These are phyloP conservation scores for Rhipidura dahli DNA, from an alignment of 2,113 vertebrate species.

Conservation along the genomic window DNA sequence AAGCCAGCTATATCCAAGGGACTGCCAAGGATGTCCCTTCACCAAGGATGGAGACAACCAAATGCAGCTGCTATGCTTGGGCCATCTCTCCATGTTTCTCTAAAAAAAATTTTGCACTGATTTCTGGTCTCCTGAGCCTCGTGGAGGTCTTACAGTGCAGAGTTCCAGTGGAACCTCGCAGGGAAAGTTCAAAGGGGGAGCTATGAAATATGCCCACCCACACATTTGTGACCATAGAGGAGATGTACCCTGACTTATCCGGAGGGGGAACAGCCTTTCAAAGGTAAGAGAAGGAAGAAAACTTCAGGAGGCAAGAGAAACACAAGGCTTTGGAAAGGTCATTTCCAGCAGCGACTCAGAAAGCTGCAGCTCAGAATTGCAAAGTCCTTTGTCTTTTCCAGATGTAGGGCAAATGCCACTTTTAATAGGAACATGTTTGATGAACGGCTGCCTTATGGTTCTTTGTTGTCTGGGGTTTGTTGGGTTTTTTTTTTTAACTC, in stretches of 20 bases:
- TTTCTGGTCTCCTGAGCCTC: not conserved
- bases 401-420: not conserved
- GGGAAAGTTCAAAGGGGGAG: not conserved
- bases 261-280: not conserved
- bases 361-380: not conserved
- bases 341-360: not conserved
- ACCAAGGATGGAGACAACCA: not conserved
- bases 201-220: not conserved
- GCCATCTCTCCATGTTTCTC: not conserved
- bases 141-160: not conserved
- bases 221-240: not conserved
- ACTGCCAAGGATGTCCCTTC: not conserved
- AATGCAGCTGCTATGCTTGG: not conserved
- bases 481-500: not conserved
- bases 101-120: not conserved
- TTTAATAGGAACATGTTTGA: not conserved
- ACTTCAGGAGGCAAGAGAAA: not conserved
- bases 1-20: not conserved
- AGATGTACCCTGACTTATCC: not conserved
- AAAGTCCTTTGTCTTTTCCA: conserved; percentile 5
- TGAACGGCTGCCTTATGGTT: not conserved
- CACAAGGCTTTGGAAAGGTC: not conserved
- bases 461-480: not conserved
- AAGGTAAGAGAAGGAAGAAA: not conserved
- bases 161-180: not conserved